A percentile compares a stretch with the other conserved stretches of the same genome.
Evolutionary conservation across 2,113 vertebrate species (phyloP).

Genomic region (Pithys albifrons): DNA sequence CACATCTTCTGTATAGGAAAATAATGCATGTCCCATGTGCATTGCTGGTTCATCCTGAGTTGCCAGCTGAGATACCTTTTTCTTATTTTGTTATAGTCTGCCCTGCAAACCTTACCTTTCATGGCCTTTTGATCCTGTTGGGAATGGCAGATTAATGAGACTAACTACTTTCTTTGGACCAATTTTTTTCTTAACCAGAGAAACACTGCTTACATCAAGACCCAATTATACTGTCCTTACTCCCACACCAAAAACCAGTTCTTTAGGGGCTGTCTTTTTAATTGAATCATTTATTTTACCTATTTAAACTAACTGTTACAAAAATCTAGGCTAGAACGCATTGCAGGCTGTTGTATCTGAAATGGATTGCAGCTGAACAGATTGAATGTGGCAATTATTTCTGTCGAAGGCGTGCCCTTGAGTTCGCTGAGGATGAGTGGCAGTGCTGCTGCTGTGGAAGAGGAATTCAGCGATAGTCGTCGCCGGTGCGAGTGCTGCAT

Average conservation of each 20-base stretch:
- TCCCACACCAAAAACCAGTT: neutral
- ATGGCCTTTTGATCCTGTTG: neutral
- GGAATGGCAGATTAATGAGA: neutral
- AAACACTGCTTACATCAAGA: constrained; percentile 15
- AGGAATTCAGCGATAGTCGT: neutral
- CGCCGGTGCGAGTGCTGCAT: constrained; percentile 41
- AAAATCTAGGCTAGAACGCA: neutral
- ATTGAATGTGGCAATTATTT: neutral
- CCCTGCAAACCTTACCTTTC: neutral
- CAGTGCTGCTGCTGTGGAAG: neutral
- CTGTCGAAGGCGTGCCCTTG: constrained; percentile 38
- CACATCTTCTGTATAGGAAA: neutral
- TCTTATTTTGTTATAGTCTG: neutral
- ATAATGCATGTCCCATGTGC: neutral
- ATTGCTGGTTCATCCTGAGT: neutral
- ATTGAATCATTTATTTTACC: constrained; percentile 43
- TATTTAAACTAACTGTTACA: constrained; percentile 25
- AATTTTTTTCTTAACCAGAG: neutral
- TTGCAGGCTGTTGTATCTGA: neutral
- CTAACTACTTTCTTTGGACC: neutral
- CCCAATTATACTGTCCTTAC: neutral
- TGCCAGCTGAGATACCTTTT: neutral
- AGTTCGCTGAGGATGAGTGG: neutral
- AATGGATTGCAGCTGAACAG: constrained; percentile 18
- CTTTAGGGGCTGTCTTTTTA: constrained; percentile 15